These are phyloP conservation scores for Dichetophora obliterata DNA, from an alignment of 2,888 invertebrate species.

Conservation along the genomic window DNA sequence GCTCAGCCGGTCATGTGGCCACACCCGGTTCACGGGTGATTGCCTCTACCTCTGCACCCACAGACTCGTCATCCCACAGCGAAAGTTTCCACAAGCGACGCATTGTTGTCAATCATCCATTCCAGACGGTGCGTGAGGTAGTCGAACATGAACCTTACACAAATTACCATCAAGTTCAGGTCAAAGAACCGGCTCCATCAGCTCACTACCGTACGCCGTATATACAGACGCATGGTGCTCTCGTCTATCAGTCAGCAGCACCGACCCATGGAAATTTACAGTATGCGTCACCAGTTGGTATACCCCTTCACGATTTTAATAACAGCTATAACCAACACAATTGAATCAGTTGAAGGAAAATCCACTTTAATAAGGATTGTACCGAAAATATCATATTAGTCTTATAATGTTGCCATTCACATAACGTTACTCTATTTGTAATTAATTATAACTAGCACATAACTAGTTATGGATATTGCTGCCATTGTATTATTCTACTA, in stretches of 20 bases:
- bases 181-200: slow-evolving; percentile 72
- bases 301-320: slow-evolving; percentile 26
- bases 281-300: slow-evolving; percentile 28
- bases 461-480: slow-evolving; percentile 3
- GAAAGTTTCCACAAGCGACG: slow-evolving; percentile 74
- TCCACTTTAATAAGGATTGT: not conserved
- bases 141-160: slow-evolving; percentile 75
- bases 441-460: not conserved
- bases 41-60: slow-evolving; percentile 73
- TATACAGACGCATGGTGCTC: slow-evolving; percentile 57
- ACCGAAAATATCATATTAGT: no score
- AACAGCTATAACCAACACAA: slow-evolving; percentile 17
- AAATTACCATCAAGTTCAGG: slow-evolving; percentile 73
- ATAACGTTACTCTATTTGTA: slow-evolving; percentile 14
- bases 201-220: slow-evolving; percentile 58
- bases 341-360: not conserved
- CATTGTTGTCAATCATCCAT: slow-evolving; percentile 75
- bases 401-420: not conserved
- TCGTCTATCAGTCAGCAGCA: slow-evolving; percentile 8
- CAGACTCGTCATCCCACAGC: slow-evolving; percentile 70
- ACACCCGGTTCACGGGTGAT: slow-evolving; percentile 72
- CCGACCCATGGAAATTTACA: slow-evolving; percentile 38
- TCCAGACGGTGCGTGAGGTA: slow-evolving; percentile 74
- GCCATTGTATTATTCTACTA: slow-evolving; percentile 8
- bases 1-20: slow-evolving; percentile 66